phyloP scores from a whole-genome alignment of 2,888 invertebrate genomes.

The Philereme transversata region DNA sequence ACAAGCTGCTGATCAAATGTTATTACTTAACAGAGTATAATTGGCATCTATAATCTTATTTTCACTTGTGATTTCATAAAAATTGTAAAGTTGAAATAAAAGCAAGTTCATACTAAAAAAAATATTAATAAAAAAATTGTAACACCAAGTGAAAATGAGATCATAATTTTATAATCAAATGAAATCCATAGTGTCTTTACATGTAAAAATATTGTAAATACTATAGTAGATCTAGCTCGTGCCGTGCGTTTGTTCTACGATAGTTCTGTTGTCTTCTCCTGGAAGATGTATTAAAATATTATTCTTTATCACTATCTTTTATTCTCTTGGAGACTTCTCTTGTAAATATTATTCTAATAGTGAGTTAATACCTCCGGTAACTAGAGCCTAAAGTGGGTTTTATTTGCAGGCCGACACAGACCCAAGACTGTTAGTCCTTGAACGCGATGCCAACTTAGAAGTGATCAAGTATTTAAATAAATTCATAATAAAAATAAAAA shows the following conservation, averaged over 20 bases:
- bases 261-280: conserved; percentile 69
- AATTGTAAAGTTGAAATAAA: conserved; percentile 17
- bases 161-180: conserved; percentile 15
- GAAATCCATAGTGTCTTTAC: conserved; percentile 32
- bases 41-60: conserved; percentile 18
- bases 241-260: conserved; percentile 69
- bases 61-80: conserved; percentile 17
- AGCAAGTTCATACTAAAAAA: conserved; percentile 3
- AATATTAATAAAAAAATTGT: conserved; percentile 4
- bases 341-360: conserved; percentile 31
- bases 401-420: conserved; percentile 74
- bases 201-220: conserved; percentile 75
- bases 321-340: conserved; percentile 42
- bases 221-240: conserved; percentile 65
- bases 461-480: conserved; percentile 81
- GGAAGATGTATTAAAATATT: conserved; percentile 73
- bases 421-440: conserved; percentile 65
- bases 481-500: conserved; percentile 73
- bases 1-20: conserved; percentile 15
- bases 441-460: conserved; percentile 75
- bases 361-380: conserved; percentile 22
- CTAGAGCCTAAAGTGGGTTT: conserved; percentile 59
- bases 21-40: conserved; percentile 15
- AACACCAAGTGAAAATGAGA: conserved; percentile 21
- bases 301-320: conserved; percentile 68